Conservation (phyloP, 92 coral and sea anemone species). For the Actinernus sp. region DNA sequence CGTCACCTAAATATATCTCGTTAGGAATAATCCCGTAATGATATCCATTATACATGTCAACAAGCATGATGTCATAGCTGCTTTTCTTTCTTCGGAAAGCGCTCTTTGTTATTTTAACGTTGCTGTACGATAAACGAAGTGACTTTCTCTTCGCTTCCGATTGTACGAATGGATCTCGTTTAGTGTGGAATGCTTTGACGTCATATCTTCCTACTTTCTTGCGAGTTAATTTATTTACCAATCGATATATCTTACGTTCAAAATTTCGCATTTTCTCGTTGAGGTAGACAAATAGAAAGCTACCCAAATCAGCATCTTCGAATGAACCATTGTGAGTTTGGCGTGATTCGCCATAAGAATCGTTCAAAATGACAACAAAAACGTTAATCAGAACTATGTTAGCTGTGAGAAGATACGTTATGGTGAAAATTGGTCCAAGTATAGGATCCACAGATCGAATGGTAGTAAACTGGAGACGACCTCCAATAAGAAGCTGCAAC, state of each 20-base stretch:
- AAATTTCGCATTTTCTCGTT: not conserved
- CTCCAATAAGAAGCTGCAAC: slow-evolving; percentile 75
- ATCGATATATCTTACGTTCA: not conserved
- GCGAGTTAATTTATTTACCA: not conserved
- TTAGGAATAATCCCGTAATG: slow-evolving; percentile 20
- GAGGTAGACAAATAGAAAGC: slow-evolving; percentile 48
- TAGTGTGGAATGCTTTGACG: no score
- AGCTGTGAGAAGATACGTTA: slow-evolving; percentile 66
- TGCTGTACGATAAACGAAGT: no score
- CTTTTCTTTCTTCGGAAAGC: not conserved
- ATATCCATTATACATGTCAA: slow-evolving; percentile 13
- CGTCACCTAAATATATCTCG: slow-evolving; percentile 4
- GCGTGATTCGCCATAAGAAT: slow-evolving; percentile 53
- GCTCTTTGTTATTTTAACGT: no score
- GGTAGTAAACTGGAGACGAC: slow-evolving; percentile 63
- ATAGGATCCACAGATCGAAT: slow-evolving; percentile 47
- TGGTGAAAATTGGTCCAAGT: slow-evolving; percentile 75
- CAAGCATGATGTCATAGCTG: slow-evolving; percentile 7
- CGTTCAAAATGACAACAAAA: slow-evolving; percentile 78
- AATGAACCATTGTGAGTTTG: slow-evolving; percentile 20
- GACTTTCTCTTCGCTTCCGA: no score
- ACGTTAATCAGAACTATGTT: slow-evolving; percentile 58
- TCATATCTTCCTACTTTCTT: slow-evolving; percentile 15
- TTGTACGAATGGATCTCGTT: no score
- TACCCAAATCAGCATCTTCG: slow-evolving; percentile 70